These are phyloP conservation scores for Trichonephila inaurata DNA, from an alignment of 1,140 invertebrate species.

Conservation along the genomic window DNA sequence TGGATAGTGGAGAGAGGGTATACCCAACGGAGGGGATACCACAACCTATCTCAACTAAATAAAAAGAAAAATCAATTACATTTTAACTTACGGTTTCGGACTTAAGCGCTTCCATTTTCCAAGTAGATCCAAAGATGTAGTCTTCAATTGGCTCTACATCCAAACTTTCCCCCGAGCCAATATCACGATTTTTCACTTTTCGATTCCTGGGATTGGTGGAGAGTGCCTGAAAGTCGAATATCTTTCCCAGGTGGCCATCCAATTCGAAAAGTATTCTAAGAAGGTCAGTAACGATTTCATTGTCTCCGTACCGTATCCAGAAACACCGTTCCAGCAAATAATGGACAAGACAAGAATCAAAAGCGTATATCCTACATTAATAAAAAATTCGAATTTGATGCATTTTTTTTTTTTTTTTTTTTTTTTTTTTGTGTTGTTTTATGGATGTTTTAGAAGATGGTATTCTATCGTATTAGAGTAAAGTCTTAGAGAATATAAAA, in stretches of 20 bases:
- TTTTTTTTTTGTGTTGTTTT: no score
- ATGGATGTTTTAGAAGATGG: no score
- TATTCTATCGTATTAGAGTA: no score
- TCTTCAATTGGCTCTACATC: neutral
- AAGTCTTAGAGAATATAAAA: no score
- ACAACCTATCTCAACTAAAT: no score
- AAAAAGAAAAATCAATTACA: no score
- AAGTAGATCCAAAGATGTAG: neutral
- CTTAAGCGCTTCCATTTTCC: neutral
- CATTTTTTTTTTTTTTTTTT: no score
- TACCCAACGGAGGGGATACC: no score
- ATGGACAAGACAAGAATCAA: conserved; percentile 36
- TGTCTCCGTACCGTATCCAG: conserved; percentile 63
- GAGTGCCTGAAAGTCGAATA: conserved; percentile 32
- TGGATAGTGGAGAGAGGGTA: no score
- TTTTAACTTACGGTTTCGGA: neutral
- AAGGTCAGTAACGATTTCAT: conserved; percentile 37
- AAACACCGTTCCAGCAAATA: conserved; percentile 64
- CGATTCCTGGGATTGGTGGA: neutral
- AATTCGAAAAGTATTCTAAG: neutral
- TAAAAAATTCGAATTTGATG: neutral
- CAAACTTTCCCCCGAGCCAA: no score
- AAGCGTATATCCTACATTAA: neutral
- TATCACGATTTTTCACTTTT: neutral
- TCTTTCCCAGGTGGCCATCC: conserved; percentile 55